Conservation (phyloP, 2,888 invertebrate species). For the Hydrotaea cyrtoneurina region DNA sequence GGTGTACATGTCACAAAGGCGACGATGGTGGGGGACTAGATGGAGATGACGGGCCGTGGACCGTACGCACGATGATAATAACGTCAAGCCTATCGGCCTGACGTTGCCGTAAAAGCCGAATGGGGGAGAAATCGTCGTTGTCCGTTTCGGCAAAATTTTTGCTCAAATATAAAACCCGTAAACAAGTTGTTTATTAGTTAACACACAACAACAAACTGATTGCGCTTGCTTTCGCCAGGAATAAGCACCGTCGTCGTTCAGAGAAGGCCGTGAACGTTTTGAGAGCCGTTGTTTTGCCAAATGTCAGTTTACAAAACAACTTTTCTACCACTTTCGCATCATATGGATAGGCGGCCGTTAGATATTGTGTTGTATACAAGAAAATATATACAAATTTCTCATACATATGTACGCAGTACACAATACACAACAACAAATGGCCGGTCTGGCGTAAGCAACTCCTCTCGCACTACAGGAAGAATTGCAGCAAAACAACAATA, state of each 20-base stretch:
- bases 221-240: neutral
- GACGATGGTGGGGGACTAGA: neutral
- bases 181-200: slow-evolving; percentile 65
- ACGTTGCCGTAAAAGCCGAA: slow-evolving; percentile 4
- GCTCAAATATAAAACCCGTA: slow-evolving; percentile 25
- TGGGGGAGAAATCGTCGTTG: neutral
- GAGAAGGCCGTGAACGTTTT: slow-evolving; percentile 71
- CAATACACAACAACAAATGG: slow-evolving; percentile 61
- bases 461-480: slow-evolving; percentile 49
- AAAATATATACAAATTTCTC: slow-evolving; percentile 34
- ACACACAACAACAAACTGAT: slow-evolving; percentile 59
- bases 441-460: slow-evolving; percentile 1
- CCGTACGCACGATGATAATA: neutral
- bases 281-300: slow-evolving; percentile 73
- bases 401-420: slow-evolving; percentile 1
- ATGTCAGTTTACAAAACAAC: slow-evolving; percentile 71
- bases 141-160: neutral
- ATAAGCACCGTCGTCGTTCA: slow-evolving; percentile 54
- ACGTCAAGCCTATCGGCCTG: slow-evolving; percentile 3
- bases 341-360: too few species aligned
- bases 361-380: slow-evolving; percentile 40
- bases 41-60: neutral
- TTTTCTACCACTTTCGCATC: slow-evolving; percentile 47
- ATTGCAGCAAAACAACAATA: slow-evolving; percentile 45
- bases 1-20: neutral